phyloP scores from a whole-genome alignment of 2,113 vertebrate species.

The Paralichthys olivaceus region DNA sequence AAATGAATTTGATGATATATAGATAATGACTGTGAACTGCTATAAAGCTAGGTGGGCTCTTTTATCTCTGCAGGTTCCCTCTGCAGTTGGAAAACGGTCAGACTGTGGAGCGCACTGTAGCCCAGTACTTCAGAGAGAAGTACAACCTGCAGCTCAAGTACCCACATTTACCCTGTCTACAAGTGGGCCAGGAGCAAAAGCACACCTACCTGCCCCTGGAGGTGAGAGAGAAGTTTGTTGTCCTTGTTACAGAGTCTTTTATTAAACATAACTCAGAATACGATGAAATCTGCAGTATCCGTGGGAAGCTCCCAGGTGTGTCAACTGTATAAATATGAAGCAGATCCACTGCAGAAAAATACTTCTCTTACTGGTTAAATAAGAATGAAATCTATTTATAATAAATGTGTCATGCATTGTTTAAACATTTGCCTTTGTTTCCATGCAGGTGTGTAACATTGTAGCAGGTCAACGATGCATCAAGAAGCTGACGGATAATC shows the following conservation, averaged over 20 bases:
- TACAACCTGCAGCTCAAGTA: slow-evolving; percentile 99
- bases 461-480: slow-evolving; percentile 98
- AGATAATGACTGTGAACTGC: neutral
- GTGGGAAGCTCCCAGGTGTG: neutral
- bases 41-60: neutral
- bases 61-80: slow-evolving; percentile 88
- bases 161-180: slow-evolving; percentile 97
- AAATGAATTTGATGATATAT: neutral
- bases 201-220: slow-evolving; percentile 99
- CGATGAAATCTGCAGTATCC: neutral
- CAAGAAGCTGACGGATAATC: slow-evolving; percentile 99
- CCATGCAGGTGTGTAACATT: slow-evolving; percentile 94
- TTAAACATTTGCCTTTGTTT: slow-evolving; percentile 16
- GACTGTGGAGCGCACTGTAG: slow-evolving; percentile 99
- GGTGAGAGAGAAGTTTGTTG: slow-evolving; percentile 82
- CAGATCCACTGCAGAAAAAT: neutral
- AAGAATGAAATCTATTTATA: neutral
- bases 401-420: neutral
- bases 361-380: neutral
- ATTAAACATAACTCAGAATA: slow-evolving; percentile 2
- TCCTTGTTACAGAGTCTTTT: neutral
- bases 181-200: slow-evolving; percentile 99
- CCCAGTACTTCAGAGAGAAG: slow-evolving; percentile 99
- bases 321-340: neutral
- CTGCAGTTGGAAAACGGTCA: slow-evolving; percentile 98